phyloP scores from a whole-genome alignment of 1,140 invertebrate species.

The Phymorhynchus buccinoides region DNA sequence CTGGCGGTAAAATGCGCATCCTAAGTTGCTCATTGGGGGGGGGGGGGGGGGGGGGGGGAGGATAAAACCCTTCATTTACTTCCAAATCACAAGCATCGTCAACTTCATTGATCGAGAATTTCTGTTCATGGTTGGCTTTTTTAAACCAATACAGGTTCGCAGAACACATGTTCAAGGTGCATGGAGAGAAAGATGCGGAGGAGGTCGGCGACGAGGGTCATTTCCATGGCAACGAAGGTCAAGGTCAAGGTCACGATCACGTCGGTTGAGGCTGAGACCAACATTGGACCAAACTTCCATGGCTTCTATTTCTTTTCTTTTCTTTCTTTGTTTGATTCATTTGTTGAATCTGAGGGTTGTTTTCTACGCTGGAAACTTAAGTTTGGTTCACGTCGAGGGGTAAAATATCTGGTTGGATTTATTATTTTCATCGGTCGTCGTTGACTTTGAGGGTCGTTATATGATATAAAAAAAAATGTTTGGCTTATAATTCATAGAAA shows the following conservation, averaged over 20 bases:
- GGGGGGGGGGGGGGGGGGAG: too few species aligned
- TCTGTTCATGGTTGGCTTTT: too few species aligned
- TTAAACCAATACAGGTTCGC: constrained; percentile 51
- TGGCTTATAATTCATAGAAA: too few species aligned
- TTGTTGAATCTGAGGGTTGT: too few species aligned
- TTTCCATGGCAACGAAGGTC: background rate
- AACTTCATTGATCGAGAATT: background rate
- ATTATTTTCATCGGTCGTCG: too few species aligned
- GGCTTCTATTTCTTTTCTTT: constrained; percentile 7
- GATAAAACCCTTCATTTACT: background rate
- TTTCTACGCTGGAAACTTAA: too few species aligned
- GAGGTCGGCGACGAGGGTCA: background rate
- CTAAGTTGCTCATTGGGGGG: too few species aligned
- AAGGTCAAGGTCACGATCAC: background rate
- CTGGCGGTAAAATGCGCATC: too few species aligned
- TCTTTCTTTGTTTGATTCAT: background rate
- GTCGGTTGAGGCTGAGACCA: background rate
- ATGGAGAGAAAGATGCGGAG: constrained; percentile 43
- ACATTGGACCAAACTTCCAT: background rate
- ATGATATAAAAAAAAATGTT: too few species aligned
- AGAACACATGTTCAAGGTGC: constrained; percentile 58
- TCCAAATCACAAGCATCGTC: background rate
- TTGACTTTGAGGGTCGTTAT: too few species aligned
- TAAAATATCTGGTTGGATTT: too few species aligned
- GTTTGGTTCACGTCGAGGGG: too few species aligned